Conservation (phyloP, 2,888 invertebrate genomes). For the Brenthis daphne region DNA sequence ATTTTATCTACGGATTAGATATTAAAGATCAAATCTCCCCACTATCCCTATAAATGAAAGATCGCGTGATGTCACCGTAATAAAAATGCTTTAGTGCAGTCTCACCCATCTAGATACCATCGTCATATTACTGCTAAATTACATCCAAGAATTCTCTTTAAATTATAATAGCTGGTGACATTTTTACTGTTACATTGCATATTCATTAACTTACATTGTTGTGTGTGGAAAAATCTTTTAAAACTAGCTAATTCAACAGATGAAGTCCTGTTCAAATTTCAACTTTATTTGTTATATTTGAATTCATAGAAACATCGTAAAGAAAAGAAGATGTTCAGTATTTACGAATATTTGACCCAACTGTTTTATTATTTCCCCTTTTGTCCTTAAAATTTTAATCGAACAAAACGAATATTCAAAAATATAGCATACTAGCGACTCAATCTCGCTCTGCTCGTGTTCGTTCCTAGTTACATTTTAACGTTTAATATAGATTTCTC, state of each 20-base stretch:
- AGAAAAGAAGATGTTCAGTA: no score
- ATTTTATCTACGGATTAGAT: slow-evolving; percentile 10
- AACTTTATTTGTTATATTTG: no score
- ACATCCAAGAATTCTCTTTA: slow-evolving; percentile 7
- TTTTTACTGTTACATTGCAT: slow-evolving; percentile 1
- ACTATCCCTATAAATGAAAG: slow-evolving; percentile 16
- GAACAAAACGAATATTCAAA: no score
- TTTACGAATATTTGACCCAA: no score
- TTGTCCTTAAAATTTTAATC: no score
- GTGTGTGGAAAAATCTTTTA: not conserved
- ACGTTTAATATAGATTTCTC: no score
- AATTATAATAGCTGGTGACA: slow-evolving; percentile 8
- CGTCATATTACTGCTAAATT: slow-evolving; percentile 5
- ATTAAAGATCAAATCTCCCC: slow-evolving; percentile 7
- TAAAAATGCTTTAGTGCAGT: slow-evolving; percentile 20
- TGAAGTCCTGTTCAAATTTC: not conserved
- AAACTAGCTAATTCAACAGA: not conserved
- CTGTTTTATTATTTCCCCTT: no score
- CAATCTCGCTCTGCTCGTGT: no score
- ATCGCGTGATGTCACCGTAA: slow-evolving; percentile 25
- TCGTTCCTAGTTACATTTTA: no score
- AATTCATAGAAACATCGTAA: no score
- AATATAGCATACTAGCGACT: no score
- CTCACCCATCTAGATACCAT: slow-evolving; percentile 13
- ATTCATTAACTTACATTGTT: not conserved